Base-by-base conservation (phyloP, 1,140 invertebrate species). In the Helicoverpa zea region DNA sequence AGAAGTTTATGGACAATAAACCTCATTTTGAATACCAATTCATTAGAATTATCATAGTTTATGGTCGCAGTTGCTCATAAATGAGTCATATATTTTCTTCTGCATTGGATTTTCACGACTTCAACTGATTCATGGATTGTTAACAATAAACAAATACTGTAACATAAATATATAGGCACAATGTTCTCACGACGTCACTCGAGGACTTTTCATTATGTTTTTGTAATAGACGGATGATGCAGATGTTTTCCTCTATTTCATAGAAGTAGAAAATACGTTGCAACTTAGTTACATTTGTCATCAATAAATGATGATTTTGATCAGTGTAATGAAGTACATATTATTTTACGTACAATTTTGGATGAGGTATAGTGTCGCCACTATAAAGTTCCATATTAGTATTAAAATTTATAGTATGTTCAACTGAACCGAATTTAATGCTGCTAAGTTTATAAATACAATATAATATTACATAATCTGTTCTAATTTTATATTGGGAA, bases 21-120 rank as follows among this genome's bases (percentile, higher is more conserved):
- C 49, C 68, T 72, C 68, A 72, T 72, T 72, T 43, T 54, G 29
- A 64, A n/a, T 54, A 51, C 47, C 43, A 30, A 72, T 72, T 29
- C 68, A 54, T 70, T 23, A 70, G 18, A 52, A 2, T 63, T 35
- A 63, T 63, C 30, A 13, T 35, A n/a, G 16, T 64, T 13, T 47
- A 66, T 18, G 63, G 30, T 47, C 2, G 35, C 35, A 16, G 30
- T 66, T 35, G 16, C 63, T 66, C 35, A 30, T 43, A 66, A 66
- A 72, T 72, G 68, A 72, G 7, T 51, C 68, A 72, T 54, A 72
- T 72, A 72, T 72, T 72, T 72, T 72, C 68, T 54, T 13, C 18
- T 29, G 5, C 18, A 30, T 52, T n/a, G 49, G 23, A 12, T 51
- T 52, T 54, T 52, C 49, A 54, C 7, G 49, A 1, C 9, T 16